These are phyloP conservation scores for Linnaemya tessellans DNA, from an alignment of 2,888 invertebrate genomes.

Conservation along the genomic window DNA sequence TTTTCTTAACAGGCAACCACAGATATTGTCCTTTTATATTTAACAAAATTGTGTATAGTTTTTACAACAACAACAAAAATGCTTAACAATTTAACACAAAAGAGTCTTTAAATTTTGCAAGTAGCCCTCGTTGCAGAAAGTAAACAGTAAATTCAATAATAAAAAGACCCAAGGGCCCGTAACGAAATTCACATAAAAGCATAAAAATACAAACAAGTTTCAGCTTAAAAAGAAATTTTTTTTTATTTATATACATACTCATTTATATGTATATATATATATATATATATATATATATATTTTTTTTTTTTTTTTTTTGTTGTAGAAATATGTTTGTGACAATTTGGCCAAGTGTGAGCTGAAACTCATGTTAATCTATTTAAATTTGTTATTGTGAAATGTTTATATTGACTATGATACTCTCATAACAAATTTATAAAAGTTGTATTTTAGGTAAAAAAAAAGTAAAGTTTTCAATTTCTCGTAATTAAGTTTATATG, in stretches of 20 bases:
- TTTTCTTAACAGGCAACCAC: too few relatives aligned
- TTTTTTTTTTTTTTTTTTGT: too few relatives aligned
- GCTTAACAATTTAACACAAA: neutral
- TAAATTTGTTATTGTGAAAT: neutral
- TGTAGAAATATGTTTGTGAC: neutral
- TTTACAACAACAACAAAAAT: neutral
- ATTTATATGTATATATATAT: too few relatives aligned
- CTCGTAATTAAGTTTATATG: conserved; percentile 46
- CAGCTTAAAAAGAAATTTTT: neutral
- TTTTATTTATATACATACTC: too few relatives aligned
- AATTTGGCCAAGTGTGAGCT: neutral
- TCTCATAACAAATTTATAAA: neutral
- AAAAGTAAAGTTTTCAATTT: conserved; percentile 55
- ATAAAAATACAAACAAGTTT: neutral
- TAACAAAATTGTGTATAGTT: neutral
- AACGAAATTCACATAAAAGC: neutral
- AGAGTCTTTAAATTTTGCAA: neutral
- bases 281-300: too few relatives aligned
- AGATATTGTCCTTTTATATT: neutral
- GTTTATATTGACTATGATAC: neutral
- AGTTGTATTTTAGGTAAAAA: neutral
- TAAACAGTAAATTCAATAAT: neutral
- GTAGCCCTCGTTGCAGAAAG: neutral
- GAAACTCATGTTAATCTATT: neutral
- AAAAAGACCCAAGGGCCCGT: neutral